Conservation (phyloP, 2,888 invertebrate species). For the Eupithecia subumbrata region DNA sequence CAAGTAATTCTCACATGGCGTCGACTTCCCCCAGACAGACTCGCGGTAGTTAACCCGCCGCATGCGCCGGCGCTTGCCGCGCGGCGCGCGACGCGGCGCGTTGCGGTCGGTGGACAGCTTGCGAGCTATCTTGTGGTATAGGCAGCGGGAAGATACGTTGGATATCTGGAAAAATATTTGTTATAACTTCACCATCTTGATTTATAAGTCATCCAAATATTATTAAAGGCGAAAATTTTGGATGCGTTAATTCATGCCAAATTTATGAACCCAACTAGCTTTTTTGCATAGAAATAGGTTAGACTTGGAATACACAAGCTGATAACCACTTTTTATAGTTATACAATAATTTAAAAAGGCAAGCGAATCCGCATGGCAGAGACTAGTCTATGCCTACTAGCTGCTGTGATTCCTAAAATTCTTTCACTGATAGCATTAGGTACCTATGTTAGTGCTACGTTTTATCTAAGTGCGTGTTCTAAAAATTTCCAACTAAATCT, state of each 20-base stretch:
- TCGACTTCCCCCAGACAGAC: constrained; percentile 70
- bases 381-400: too few relatives aligned
- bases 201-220: background rate
- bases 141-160: constrained; percentile 73
- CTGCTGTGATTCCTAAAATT: too few relatives aligned
- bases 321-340: too few relatives aligned
- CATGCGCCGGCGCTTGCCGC: constrained; percentile 62
- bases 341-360: too few relatives aligned
- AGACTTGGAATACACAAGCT: too few relatives aligned
- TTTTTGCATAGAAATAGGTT: too few relatives aligned
- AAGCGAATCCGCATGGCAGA: too few relatives aligned
- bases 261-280: too few relatives aligned
- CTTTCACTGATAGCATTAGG: too few relatives aligned
- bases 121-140: constrained; percentile 69
- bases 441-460: too few relatives aligned
- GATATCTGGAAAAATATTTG: constrained; percentile 57
- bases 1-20: constrained; percentile 9
- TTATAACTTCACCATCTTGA: background rate
- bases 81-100: constrained; percentile 51
- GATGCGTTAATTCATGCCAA: background rate
- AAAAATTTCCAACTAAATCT: too few relatives aligned
- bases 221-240: background rate
- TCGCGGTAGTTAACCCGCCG: constrained; percentile 74
- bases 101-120: constrained; percentile 67
- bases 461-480: too few relatives aligned